A percentile compares a stretch with the other conserved stretches of the same genome.
Evolutionary conservation across 2,888 invertebrate species (phyloP).

Genomic region (Nomada fucata): DNA sequence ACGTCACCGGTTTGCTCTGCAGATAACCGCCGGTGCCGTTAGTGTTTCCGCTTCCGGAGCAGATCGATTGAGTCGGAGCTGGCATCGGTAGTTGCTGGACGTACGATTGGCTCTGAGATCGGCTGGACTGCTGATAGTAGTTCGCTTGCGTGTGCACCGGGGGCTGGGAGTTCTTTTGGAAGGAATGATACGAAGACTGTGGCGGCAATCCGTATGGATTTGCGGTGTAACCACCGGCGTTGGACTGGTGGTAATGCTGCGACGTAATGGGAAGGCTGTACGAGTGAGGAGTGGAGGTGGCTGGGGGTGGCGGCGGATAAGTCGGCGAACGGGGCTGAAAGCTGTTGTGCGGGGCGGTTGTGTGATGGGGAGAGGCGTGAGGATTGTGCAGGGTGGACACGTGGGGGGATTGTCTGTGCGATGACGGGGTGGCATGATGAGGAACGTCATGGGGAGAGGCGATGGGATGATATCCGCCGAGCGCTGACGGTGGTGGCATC

Average conservation of each 20-base stretch:
- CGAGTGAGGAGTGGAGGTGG: slow-evolving; percentile 84
- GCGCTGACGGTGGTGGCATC: slow-evolving; percentile 73
- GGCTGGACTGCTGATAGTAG: slow-evolving; percentile 73
- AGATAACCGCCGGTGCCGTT: slow-evolving; percentile 66
- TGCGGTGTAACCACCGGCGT: slow-evolving; percentile 75
- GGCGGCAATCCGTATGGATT: slow-evolving; percentile 82
- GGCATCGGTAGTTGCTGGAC: slow-evolving; percentile 65
- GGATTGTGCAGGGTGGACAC: slow-evolving; percentile 75
- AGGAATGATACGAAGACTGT: slow-evolving; percentile 81
- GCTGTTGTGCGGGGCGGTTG: slow-evolving; percentile 82
- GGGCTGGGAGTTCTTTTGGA: slow-evolving; percentile 77
- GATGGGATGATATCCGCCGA: slow-evolving; percentile 67
- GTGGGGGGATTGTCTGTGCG: slow-evolving; percentile 78
- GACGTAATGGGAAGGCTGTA: slow-evolving; percentile 84
- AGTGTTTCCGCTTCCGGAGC: slow-evolving; percentile 45
- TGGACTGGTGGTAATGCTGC: slow-evolving; percentile 83
- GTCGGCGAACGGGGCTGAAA: slow-evolving; percentile 84
- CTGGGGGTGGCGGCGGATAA: slow-evolving; percentile 84
- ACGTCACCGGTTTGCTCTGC: slow-evolving; percentile 70
- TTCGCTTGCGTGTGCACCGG: slow-evolving; percentile 65
- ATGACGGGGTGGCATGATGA: slow-evolving; percentile 74
- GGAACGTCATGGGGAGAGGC: slow-evolving; percentile 67
- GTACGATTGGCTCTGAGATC: slow-evolving; percentile 71
- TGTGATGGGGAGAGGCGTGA: slow-evolving; percentile 77
- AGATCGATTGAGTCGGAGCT: slow-evolving; percentile 56